A percentile compares a stretch with the other conserved stretches of the same genome.
phyloP scores from a whole-genome alignment of 2,113 vertebrate species.

The Alligator mississippiensis region DNA sequence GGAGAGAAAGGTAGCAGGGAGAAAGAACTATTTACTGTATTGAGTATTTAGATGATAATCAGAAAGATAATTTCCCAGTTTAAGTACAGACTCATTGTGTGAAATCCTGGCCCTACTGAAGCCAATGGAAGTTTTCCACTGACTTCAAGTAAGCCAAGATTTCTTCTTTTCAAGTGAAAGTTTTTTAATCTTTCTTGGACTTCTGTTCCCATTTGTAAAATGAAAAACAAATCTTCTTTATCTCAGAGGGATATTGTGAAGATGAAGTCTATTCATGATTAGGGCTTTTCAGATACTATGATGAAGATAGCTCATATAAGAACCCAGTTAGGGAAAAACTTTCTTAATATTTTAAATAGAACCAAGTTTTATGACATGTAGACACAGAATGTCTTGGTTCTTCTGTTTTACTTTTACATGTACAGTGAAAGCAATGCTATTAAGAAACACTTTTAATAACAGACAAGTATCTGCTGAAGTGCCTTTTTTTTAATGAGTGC shows the following conservation, averaged over 20 bases:
- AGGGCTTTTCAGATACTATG: not conserved
- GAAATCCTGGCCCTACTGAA: too few species aligned
- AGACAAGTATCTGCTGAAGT: not conserved
- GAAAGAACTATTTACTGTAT: not conserved
- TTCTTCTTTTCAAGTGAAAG: not conserved
- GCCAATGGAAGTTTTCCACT: not conserved
- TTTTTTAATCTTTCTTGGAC: too few species aligned
- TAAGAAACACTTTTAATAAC: not conserved
- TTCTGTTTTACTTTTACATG: not conserved
- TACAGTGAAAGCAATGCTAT: not conserved
- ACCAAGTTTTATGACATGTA: not conserved
- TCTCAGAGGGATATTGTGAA: not conserved
- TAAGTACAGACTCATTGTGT: not conserved
- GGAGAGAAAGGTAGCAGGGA: not conserved
- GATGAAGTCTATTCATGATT: not conserved
- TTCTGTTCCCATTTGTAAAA: not conserved
- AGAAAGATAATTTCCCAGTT: not conserved
- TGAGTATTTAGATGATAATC: not conserved
- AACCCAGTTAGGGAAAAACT: not conserved
- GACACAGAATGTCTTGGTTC: not conserved
- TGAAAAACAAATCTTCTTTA: not conserved
- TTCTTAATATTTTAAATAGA: not conserved
- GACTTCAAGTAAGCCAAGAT: not conserved
- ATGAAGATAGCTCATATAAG: not conserved
- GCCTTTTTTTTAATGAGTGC: too few species aligned